These are phyloP conservation scores for Sebastes flavidus DNA, from an alignment of 2,797 vertebrate species.

Conservation along the genomic window DNA sequence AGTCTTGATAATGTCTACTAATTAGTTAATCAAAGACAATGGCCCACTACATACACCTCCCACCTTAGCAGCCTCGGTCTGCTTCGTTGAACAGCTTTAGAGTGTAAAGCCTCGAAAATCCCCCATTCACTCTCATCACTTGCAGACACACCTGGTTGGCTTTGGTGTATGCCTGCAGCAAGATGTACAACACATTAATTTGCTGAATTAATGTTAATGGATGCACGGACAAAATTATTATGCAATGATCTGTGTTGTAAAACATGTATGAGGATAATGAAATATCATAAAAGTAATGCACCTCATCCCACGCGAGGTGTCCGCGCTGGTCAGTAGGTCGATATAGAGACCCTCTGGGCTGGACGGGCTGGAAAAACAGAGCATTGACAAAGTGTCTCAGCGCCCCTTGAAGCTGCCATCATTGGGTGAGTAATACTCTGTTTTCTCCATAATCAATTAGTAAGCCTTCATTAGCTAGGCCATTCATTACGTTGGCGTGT, in stretches of 20 bases:
- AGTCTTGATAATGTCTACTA: slow-evolving; percentile 86
- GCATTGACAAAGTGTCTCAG: slow-evolving; percentile 80
- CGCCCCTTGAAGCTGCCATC: slow-evolving; percentile 70
- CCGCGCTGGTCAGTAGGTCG: slow-evolving; percentile 45
- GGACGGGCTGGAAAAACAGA: slow-evolving; percentile 60
- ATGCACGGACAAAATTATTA: slow-evolving; percentile 31
- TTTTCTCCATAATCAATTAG: slow-evolving; percentile 86
- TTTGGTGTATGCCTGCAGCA: slow-evolving; percentile 63
- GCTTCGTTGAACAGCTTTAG: slow-evolving; percentile 67
- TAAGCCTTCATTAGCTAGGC: slow-evolving; percentile 79
- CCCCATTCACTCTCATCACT: slow-evolving; percentile 55
- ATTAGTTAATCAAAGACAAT: slow-evolving; percentile 87
- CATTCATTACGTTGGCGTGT: slow-evolving; percentile 78
- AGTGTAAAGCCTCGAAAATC: slow-evolving; percentile 60
- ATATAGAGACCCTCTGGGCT: slow-evolving; percentile 57
- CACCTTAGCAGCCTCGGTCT: slow-evolving; percentile 70
- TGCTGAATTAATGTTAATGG: slow-evolving; percentile 61
- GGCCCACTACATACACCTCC: slow-evolving; percentile 72
- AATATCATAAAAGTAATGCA: slow-evolving; percentile 45
- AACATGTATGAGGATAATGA: slow-evolving; percentile 59
- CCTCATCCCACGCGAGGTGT: slow-evolving; percentile 21
- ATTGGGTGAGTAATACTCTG: slow-evolving; percentile 81
- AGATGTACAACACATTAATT: slow-evolving; percentile 66
- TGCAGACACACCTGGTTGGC: slow-evolving; percentile 73
- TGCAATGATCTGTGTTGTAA: slow-evolving; percentile 36